Conservation (phyloP, 2,888 invertebrate genomes). For the Bembecia ichneumoniformis region DNA sequence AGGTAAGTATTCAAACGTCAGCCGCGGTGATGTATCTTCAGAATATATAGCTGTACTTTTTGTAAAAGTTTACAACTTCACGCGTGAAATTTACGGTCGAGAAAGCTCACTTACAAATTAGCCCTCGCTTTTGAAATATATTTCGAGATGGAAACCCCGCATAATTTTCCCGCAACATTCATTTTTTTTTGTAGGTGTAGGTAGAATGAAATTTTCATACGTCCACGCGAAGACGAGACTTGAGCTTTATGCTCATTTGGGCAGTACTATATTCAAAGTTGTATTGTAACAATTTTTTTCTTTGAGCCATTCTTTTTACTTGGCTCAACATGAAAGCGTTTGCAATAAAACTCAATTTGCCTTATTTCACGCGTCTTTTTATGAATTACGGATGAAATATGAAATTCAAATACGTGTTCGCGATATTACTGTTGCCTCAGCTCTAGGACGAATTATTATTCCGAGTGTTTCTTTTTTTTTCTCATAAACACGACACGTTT, state of each 20-base stretch:
- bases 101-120: slow-evolving; percentile 50
- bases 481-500: neutral
- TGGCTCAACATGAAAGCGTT: slow-evolving; percentile 24
- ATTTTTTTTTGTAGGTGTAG: slow-evolving; percentile 24
- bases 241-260: slow-evolving; percentile 22
- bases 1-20: slow-evolving; percentile 51
- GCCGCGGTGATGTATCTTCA: slow-evolving; percentile 49
- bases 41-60: slow-evolving; percentile 59
- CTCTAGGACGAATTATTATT: neutral
- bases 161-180: slow-evolving; percentile 17
- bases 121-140: slow-evolving; percentile 28
- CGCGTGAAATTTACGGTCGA: slow-evolving; percentile 46
- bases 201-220: slow-evolving; percentile 22
- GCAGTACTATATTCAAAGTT: slow-evolving; percentile 15
- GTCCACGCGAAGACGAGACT: slow-evolving; percentile 3
- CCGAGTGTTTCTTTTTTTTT: neutral
- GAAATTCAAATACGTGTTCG: slow-evolving; percentile 19
- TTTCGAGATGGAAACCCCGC: slow-evolving; percentile 15
- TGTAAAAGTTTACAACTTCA: slow-evolving; percentile 48
- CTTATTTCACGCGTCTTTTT: slow-evolving; percentile 23
- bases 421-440: neutral
- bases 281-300: slow-evolving; percentile 10
- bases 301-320: slow-evolving; percentile 17
- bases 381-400: slow-evolving; percentile 25
- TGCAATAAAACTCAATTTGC: slow-evolving; percentile 30